A percentile compares a stretch with the other conserved stretches of the same genome.
Conservation (phyloP, 2,113 vertebrate species). For the Cavia aperea region DNA sequence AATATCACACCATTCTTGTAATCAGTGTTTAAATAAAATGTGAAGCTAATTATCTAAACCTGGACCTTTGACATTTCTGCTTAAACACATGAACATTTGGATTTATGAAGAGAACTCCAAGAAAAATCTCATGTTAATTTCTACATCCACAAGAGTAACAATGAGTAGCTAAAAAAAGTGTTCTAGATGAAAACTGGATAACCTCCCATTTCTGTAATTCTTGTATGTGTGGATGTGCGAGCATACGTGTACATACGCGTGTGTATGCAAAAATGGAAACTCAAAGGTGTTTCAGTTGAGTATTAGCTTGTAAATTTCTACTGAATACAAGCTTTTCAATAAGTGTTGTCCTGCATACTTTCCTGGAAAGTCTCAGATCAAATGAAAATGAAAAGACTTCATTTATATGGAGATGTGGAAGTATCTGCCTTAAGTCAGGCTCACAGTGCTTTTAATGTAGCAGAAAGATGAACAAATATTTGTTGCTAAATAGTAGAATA, state of each 20-base stretch:
- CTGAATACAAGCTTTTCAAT: neutral
- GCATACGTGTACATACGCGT: no score
- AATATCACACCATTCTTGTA: neutral
- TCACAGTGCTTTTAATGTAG: neutral
- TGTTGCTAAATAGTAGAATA: neutral
- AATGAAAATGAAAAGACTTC: neutral
- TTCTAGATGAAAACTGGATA: neutral
- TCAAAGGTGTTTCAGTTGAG: neutral
- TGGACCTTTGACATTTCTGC: neutral
- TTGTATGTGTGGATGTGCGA: no score
- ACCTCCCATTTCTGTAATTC: neutral
- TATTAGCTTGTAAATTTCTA: neutral
- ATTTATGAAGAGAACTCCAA: neutral
- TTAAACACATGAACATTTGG: neutral
- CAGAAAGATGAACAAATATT: neutral
- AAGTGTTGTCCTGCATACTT: neutral
- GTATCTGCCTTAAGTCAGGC: neutral
- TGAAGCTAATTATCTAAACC: neutral
- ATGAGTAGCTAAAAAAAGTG: neutral
- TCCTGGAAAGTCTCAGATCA: neutral
- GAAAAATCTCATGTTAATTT: neutral
- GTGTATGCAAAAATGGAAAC: neutral
- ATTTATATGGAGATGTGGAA: neutral
- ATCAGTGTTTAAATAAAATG: neutral
- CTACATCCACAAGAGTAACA: neutral